Conservation (phyloP, 2,113 vertebrate genomes). For the Chlamydotis undulata region DNA sequence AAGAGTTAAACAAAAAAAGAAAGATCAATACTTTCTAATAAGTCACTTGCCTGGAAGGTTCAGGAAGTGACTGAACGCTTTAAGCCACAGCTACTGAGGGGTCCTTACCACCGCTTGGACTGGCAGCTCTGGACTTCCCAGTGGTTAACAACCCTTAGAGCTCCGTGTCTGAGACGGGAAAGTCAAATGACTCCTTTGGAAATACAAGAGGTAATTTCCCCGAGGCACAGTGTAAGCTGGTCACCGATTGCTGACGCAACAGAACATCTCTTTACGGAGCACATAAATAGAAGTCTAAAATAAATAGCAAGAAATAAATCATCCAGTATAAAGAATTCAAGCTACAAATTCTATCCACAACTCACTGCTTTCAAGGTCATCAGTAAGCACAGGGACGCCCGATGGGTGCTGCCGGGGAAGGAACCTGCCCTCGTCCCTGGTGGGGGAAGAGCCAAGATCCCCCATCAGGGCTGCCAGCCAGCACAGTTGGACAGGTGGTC, state of each 20-base stretch:
- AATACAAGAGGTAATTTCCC: background rate
- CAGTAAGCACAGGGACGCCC: background rate
- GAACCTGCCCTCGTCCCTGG: background rate
- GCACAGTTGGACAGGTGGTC: accelerated
- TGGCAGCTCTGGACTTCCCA: background rate
- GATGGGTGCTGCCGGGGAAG: background rate
- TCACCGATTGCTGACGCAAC: background rate
- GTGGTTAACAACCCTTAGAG: background rate
- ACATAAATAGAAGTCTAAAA: background rate
- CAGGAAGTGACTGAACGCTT: background rate
- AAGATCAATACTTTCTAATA: background rate
- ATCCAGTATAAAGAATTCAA: background rate
- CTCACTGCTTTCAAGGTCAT: background rate
- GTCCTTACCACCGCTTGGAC: background rate
- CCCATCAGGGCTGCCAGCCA: background rate
- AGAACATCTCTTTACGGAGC: background rate
- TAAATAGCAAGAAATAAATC: background rate
- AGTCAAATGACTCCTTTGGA: background rate
- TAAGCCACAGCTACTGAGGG: background rate
- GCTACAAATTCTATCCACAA: background rate
- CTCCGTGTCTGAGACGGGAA: accelerated
- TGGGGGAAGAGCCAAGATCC: background rate
- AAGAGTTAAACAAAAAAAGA: background rate
- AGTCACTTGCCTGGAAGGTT: background rate
- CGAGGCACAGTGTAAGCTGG: background rate